Base-by-base conservation (phyloP, 2,113 vertebrate genomes). In the Podilymbus podiceps region DNA sequence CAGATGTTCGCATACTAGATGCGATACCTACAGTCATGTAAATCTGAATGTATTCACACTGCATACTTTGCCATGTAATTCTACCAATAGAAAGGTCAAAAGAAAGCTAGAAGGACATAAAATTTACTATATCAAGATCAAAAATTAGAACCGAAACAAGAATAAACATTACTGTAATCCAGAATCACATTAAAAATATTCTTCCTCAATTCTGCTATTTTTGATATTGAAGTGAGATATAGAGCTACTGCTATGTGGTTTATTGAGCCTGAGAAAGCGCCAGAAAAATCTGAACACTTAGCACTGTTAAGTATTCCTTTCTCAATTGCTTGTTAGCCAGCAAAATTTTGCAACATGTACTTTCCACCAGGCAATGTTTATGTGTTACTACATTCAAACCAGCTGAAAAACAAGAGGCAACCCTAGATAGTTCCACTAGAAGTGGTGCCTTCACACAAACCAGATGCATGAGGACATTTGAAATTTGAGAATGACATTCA, bases 21-120 rank as follows among this genome's bases (percentile, higher is more conserved):
- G 15, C 31, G n/a, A n/a, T n/a, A n/a, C n/a, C n/a, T n/a, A 66
- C 0, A 7, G n/a, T n/a, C 12, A 2, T 15, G 2, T 6, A 62
- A 85, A 19, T 40, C 25, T 11, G 80, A 12, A 76, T 22, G 82
- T 18, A 69, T 31, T 75, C 78, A 85, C 18, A 58, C 28, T 5
- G 38, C n/a, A 38, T 13, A n/a, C 8, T 44, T 53, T 21, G 15
- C 25, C 8, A 3, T 1, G 11, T 19, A 85, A 46, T 73, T 69
- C 46, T 28, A 55, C 44, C 31, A 49, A 28, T 0, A 69, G 10
- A 0, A 50, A 31, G 18, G 78, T 25, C 49, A 81, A 50, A 38
- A 60, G 20, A 67, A 31, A 85, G 23, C 16, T 8, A 11, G 6
- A 17, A 69, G 46, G 8, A 25, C 12, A 20, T 12, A 33, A 17